Conservation (phyloP, 2,797 vertebrate genomes). For the Etheostoma nigrum region DNA sequence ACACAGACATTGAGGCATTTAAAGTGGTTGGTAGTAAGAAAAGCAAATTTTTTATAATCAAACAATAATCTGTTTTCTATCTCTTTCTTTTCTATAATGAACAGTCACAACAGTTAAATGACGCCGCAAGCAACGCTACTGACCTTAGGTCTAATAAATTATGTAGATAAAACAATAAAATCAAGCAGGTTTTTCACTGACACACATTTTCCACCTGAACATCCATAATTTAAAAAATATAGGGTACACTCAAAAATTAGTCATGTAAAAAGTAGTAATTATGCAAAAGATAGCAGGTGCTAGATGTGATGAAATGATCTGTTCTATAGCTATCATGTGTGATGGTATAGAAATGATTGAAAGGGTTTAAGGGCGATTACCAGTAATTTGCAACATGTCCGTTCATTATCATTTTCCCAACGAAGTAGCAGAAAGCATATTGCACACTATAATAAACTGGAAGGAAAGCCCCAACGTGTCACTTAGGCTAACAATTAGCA, state of each 20-base stretch:
- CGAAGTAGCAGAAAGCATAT: conserved; percentile 41
- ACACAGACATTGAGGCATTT: not conserved
- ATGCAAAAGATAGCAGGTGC: conserved; percentile 3
- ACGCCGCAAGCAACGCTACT: not conserved
- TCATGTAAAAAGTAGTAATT: not conserved
- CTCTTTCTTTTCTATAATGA: not conserved
- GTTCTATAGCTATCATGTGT: not conserved
- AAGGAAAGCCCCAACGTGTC: conserved; percentile 55
- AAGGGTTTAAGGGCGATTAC: not conserved
- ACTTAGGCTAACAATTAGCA: conserved; percentile 64
- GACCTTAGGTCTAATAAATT: not conserved
- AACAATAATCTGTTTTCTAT: not conserved
- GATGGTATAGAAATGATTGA: conserved; percentile 6
- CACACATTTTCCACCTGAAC: not conserved
- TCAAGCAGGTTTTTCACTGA: not conserved
- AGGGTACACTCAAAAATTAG: not conserved
- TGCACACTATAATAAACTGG: conserved; percentile 44
- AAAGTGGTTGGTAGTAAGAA: not conserved
- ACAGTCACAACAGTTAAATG: not conserved
- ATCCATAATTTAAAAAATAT: not conserved
- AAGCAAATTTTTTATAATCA: not conserved
- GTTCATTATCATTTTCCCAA: conserved; percentile 35
- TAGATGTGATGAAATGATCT: conserved; percentile 8
- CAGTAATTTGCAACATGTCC: conserved; percentile 16
- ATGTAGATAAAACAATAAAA: not conserved